Percentiles rank a stretch among this genome's conserved stretches.
Conservation (phyloP, 2,797 vertebrate genomes). For the Syndactyla subalaris region DNA sequence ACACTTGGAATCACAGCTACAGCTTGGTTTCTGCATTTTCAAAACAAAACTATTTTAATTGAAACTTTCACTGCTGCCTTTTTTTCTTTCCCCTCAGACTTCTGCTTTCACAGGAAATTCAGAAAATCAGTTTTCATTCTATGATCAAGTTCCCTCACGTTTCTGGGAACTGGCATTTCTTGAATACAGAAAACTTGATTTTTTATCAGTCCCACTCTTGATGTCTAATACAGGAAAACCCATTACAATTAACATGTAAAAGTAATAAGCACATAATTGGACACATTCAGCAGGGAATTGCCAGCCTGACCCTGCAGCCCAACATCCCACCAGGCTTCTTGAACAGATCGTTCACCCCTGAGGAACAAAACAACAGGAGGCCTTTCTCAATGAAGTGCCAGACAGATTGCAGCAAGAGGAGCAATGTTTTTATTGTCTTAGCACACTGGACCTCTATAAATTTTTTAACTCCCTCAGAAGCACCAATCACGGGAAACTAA, state of each 20-base stretch:
- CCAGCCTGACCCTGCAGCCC: background rate
- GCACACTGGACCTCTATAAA: background rate
- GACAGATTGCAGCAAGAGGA: background rate
- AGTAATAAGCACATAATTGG: background rate
- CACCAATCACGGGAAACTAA: background rate
- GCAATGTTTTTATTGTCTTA: conserved; percentile 7
- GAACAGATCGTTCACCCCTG: background rate
- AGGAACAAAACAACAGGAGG: conserved; percentile 15
- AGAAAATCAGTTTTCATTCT: background rate
- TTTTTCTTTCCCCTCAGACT: background rate
- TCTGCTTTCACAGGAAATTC: background rate
- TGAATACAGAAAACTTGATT: background rate
- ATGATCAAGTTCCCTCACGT: background rate
- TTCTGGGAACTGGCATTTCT: background rate
- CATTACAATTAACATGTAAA: background rate
- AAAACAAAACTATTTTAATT: conserved; percentile 16
- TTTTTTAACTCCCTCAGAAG: conserved; percentile 24
- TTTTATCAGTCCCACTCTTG: background rate
- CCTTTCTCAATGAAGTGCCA: conserved; percentile 3
- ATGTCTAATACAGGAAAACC: background rate
- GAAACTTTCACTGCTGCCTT: background rate
- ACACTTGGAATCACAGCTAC: background rate
- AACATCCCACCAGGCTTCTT: background rate
- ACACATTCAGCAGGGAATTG: background rate
- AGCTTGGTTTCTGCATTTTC: background rate